Evolutionary conservation across 2,888 invertebrate genomes (phyloP).

Genomic region (Ametastegia equiseti): DNA sequence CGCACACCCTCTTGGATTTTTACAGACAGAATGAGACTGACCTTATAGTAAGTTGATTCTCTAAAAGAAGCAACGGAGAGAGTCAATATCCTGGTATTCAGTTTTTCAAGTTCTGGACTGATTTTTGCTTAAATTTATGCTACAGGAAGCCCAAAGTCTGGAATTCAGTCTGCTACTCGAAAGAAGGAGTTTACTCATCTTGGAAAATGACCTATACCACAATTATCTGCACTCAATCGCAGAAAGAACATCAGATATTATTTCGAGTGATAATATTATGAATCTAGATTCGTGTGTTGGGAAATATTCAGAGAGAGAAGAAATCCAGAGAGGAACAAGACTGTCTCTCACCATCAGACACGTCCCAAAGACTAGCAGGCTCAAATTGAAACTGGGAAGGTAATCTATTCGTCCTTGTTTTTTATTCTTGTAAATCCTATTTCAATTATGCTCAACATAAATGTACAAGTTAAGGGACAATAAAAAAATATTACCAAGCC

Average conservation of each 20-base stretch:
- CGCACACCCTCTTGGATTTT: slow-evolving; percentile 94
- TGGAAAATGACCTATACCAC: slow-evolving; percentile 90
- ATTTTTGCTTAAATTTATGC: background rate
- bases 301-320: slow-evolving; percentile 78
- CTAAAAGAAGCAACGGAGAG: background rate
- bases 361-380: slow-evolving; percentile 91
- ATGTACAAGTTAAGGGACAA: slow-evolving; percentile 53
- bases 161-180: slow-evolving; percentile 90
- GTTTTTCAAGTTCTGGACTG: background rate
- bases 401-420: slow-evolving; percentile 62
- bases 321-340: slow-evolving; percentile 83
- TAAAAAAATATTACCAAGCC: slow-evolving; percentile 50
- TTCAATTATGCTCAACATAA: background rate
- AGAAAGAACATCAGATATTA: slow-evolving; percentile 82
- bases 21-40: slow-evolving; percentile 77
- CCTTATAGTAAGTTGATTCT: slow-evolving; percentile 66
- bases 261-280: slow-evolving; percentile 79
- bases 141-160: slow-evolving; percentile 67
- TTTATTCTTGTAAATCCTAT: background rate
- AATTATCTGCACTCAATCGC: slow-evolving; percentile 92
- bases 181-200: slow-evolving; percentile 91
- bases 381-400: slow-evolving; percentile 82
- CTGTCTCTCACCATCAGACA: slow-evolving; percentile 95
- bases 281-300: slow-evolving; percentile 83
- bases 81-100: background rate